Evolutionary conservation across 2,888 invertebrate species (phyloP), one percentile per base, ranked within the genome.

Genomic region (Aphidius colemani): DNA sequence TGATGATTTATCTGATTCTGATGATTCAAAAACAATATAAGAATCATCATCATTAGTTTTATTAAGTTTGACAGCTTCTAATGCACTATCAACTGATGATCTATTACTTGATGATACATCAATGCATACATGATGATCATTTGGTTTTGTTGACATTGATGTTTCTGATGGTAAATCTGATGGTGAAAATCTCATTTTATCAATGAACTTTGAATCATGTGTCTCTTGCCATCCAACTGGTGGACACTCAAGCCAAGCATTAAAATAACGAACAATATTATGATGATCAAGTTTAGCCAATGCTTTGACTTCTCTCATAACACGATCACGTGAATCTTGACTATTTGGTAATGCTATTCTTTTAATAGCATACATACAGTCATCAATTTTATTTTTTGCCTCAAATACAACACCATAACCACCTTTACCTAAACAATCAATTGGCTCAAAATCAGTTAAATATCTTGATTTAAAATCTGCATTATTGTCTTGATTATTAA

Each of bases 351-450:
- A 83, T 0, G 91, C 89, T 61, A 98, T 97, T 75, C 98, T 86
- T 84, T 99, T 99, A 0, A 99, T 91, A 7, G 98, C 98, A 83
- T 98, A 99, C 66, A 89, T 88, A 72, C 94, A 92, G 75, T 96
- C 95, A 78, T 99, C 98, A 63, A 97, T 89, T 80, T 94, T 95
- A 81, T 98, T 96, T 78, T 88, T 89, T 0, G 94, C 96, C 80
- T 97, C 94, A 80, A 98, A 98, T 0, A 99, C 98, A 3, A 98
- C 91, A 0, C 98, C 98, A 82, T 97, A 99, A 0, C 98, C 98
- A 18, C 98, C 98, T 72, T 88, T 88, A 0, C 96, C 96, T 11
- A 96, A 84, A 71, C 93, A 92, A 67, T 89, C 85, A 43, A 95
- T 84, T 40, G 92, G 89, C 55, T 92, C 90, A 82, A 96, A 98